Conservation (phyloP, 2,888 invertebrate species). For the Drosophila leonis region DNA sequence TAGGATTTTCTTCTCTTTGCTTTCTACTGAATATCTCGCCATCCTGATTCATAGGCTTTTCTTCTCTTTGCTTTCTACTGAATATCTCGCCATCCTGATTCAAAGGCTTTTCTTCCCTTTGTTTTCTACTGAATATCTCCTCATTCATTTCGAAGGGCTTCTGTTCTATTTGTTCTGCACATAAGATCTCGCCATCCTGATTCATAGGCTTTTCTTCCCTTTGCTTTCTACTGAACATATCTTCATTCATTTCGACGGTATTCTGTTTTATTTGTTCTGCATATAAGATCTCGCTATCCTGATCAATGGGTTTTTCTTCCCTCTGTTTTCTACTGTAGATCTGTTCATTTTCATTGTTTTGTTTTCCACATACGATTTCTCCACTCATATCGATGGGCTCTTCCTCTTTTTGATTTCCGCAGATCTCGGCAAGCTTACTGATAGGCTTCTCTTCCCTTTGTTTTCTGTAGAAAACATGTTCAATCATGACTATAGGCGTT, state of each 20-base stretch:
- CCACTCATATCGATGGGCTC: not conserved
- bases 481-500: not conserved
- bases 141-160: not conserved
- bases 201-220: constrained; percentile 7
- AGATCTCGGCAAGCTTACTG: not conserved
- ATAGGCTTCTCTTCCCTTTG: not conserved
- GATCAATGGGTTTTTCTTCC: not conserved
- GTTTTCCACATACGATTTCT: not conserved
- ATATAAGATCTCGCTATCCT: not conserved
- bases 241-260: not conserved
- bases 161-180: not conserved
- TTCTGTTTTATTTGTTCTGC: not conserved
- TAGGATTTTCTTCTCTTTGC: constrained; percentile 1
- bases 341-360: constrained; percentile 12
- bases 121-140: not conserved
- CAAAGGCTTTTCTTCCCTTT: constrained; percentile 7
- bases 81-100: not conserved
- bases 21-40: not conserved
- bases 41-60: not conserved
- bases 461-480: not conserved
- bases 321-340: not conserved
- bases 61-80: not conserved
- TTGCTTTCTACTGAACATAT: not conserved
- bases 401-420: not conserved
- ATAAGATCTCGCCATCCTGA: too few relatives aligned